Base-by-base conservation (phyloP, 2,797 vertebrate species). In the Sphenopsis melanotis region DNA sequence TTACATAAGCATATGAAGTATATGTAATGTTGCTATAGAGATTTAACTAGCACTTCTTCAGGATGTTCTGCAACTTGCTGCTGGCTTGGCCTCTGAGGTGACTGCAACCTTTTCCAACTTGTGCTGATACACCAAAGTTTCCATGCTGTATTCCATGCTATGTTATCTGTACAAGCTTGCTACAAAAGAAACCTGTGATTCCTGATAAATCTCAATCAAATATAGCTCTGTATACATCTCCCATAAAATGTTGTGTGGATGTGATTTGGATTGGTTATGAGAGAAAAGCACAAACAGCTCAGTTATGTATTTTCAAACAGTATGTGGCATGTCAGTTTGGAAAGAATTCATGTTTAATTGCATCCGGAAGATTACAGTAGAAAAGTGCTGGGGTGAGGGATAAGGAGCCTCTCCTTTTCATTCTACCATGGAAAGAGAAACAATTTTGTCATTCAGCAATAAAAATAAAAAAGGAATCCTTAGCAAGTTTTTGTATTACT, bases 401-500 rank as follows among this genome's bases (percentile, higher is more conserved):
- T 71, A 87, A 92, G 36, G 55, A 82, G 46, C 57, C 52, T 89
- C 89, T 75, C 56, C 84, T 90, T 96, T 97, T 94, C 90, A 94
- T 95, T 94, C 95, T 93, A 95, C 95, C 93, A 95, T 94, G 87
- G 90, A 91, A 89, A 94, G 55, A 89, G 56, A 89, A 81, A 63
- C 71, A 82, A 53, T 53, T 49, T 44, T 65, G 23, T 61, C 61
- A 86, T 83, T 91, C 65, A 68, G 52, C 57, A 74, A 59, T 19
- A 68, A 87, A 94, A 95, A 68, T 19, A 70, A 83, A 75, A 77
- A 93, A 81, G 50, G 36, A 80, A 86, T 90, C 89, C 74, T 93
- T 74, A 94, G 68, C 79, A 76, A 72, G 32, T 44, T 89, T 94
- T 93, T 95, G 86, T 89, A 81, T 94, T 76, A 83, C 70, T 95